Evolutionary conservation across 2,888 invertebrate genomes (phyloP).

Genomic region (Archaeoteleia sp.): DNA sequence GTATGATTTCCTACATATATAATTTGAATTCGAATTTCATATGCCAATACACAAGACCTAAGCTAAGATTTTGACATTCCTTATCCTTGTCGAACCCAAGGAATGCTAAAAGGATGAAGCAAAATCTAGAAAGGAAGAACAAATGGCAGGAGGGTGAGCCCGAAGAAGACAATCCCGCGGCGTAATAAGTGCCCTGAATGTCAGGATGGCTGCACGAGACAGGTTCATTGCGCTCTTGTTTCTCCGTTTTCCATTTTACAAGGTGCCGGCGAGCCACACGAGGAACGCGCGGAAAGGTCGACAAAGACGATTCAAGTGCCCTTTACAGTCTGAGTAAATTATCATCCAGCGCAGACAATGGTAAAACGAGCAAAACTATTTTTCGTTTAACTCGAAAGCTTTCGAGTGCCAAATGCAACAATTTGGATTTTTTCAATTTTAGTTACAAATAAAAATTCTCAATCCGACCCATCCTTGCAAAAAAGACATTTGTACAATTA

Average conservation of each 20-base stretch:
- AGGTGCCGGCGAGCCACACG: constrained; percentile 42
- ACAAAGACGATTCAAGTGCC: constrained; percentile 41
- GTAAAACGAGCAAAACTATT: constrained; percentile 13
- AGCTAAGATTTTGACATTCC: no score
- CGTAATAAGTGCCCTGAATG: constrained; percentile 44
- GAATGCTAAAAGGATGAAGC: constrained; percentile 27
- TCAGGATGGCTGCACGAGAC: constrained; percentile 46
- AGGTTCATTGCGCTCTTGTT: constrained; percentile 52
- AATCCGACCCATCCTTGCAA: no score
- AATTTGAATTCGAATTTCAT: no score
- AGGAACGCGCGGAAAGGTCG: constrained; percentile 39
- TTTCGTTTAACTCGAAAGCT: no score
- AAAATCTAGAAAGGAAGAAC: constrained; percentile 15
- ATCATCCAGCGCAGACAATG: constrained; percentile 25
- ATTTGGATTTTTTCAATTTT: no score
- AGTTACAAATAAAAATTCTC: no score
- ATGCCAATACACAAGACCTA: no score
- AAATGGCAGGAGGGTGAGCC: constrained; percentile 7
- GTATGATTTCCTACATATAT: no score
- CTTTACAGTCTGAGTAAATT: constrained; percentile 38
- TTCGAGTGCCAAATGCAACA: no score
- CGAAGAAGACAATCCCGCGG: constrained; percentile 36
- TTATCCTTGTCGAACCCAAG: no score
- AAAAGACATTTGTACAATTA: no score
- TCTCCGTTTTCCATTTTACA: constrained; percentile 39